Base-by-base conservation (phyloP, 2,113 vertebrate genomes). In the Chamaea fasciata region DNA sequence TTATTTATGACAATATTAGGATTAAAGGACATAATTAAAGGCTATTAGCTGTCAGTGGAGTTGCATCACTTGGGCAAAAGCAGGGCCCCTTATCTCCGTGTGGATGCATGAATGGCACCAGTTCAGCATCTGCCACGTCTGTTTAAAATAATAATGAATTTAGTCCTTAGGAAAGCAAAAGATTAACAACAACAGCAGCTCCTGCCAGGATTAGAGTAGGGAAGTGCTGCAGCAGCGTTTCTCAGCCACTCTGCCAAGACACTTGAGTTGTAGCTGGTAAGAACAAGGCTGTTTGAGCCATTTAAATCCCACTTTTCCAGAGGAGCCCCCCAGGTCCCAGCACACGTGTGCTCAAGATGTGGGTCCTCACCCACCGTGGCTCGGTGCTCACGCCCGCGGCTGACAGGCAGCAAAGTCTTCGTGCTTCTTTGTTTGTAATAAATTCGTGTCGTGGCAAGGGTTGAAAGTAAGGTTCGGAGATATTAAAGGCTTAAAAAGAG, bases 141-240 rank as follows among this genome's bases (percentile, higher is more conserved):
- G 4, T 89, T 90, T 79, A 64, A 95, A 94, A 94, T 82, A 91
- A 82, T 87, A 76, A 92, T 82, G 59, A 90, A 70, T 82, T 94
- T 85, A 16, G 7, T 65, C 86, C 62, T 91, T 87, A 49, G 62
- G 47, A 82, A 92, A 89, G 64, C 81, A 71, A 46, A 77, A 88
- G 80, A 87, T 96, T 71, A 89, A 62, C 77, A 71, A 30, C 56
- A 78, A 6, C 53, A 56, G 80, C 79, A 79, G 81, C 81, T 64
- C 70, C 17, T 82, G 81, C 60, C 87, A 92, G 92, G 91, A 84
- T 91, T 71, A 79, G 80, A 23, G 73, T 0, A 47, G 89, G 26
- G 73, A 76, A 82, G 57, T 89, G 83, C 94, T 92, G 74, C 65
- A 42, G 4, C 76, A 93, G 17, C 6, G 0, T 91, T 89, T 83